Conservation (phyloP, 2,113 vertebrate species). For the Sinocyclocheilus rhinocerous region DNA sequence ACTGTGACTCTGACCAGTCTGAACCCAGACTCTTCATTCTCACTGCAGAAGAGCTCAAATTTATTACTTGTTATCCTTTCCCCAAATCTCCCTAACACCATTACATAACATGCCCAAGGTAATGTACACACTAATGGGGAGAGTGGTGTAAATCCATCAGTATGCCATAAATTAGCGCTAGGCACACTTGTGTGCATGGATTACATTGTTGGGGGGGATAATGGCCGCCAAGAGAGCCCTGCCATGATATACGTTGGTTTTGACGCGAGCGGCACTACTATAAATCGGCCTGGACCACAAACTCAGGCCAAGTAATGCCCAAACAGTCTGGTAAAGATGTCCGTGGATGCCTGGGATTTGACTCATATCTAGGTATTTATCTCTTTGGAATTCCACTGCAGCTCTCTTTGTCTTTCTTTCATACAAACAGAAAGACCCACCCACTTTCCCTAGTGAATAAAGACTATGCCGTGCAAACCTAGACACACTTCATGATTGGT, state of each 20-base stretch:
- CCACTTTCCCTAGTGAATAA: slow-evolving; percentile 6
- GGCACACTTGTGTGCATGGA: slow-evolving; percentile 57
- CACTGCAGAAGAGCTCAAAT: slow-evolving; percentile 61
- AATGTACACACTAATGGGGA: slow-evolving; percentile 67
- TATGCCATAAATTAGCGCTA: slow-evolving; percentile 67
- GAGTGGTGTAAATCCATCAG: slow-evolving; percentile 65
- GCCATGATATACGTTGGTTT: slow-evolving; percentile 55
- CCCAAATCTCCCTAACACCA: slow-evolving; percentile 75
- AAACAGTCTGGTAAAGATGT: slow-evolving; percentile 45
- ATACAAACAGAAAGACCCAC: neutral
- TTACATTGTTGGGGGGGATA: slow-evolving; percentile 62
- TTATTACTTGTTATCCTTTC: slow-evolving; percentile 76
- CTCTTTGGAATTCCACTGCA: slow-evolving; percentile 21
- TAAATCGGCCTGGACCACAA: slow-evolving; percentile 57
- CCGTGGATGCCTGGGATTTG: slow-evolving; percentile 24
- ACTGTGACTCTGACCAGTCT: slow-evolving; percentile 7
- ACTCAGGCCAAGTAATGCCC: slow-evolving; percentile 37
- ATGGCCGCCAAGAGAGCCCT: slow-evolving; percentile 46
- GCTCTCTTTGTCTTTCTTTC: slow-evolving; percentile 15
- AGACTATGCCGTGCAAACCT: slow-evolving; percentile 8
- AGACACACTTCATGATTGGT: slow-evolving; percentile 25
- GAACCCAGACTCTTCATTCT: slow-evolving; percentile 58
- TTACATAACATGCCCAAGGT: slow-evolving; percentile 68
- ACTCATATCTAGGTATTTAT: slow-evolving; percentile 44
- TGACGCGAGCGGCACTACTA: slow-evolving; percentile 32